phyloP scores from a whole-genome alignment of 2,113 vertebrate genomes.

The Megaptera novaeangliae region DNA sequence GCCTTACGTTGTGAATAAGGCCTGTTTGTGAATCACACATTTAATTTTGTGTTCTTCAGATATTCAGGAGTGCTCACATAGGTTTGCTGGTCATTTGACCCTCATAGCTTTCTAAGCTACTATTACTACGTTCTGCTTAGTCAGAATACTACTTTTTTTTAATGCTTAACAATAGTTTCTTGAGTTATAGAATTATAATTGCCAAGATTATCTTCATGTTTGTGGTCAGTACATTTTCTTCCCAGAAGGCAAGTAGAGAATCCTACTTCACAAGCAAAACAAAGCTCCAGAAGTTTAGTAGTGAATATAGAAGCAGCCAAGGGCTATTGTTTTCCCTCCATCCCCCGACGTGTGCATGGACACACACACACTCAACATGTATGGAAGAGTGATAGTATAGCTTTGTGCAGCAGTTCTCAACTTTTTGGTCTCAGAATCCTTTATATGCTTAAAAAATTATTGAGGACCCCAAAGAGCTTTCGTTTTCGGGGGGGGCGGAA shows the following conservation, averaged over 20 bases:
- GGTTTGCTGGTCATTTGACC: not conserved
- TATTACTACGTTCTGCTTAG: not conserved
- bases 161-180: not conserved
- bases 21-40: not conserved
- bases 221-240: not conserved
- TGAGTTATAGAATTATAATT: conserved; percentile 22
- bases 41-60: conserved; percentile 13
- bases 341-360: not conserved
- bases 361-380: not conserved
- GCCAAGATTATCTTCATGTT: not conserved
- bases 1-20: not conserved
- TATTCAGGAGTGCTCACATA: not conserved
- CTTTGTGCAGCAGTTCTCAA: not conserved
- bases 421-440: not conserved
- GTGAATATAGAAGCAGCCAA: not conserved
- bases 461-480: not conserved
- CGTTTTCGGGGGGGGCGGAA: not conserved
- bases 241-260: not conserved
- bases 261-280: not conserved
- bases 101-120: not conserved
- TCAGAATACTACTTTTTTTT: not conserved
- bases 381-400: not conserved
- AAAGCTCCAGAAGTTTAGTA: not conserved
- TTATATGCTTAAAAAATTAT: not conserved
- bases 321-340: not conserved